These are phyloP conservation scores for Oscarella lobularis DNA, from an alignment of 37 sponge, comb jelly and placozoan genomes.

Conservation along the genomic window DNA sequence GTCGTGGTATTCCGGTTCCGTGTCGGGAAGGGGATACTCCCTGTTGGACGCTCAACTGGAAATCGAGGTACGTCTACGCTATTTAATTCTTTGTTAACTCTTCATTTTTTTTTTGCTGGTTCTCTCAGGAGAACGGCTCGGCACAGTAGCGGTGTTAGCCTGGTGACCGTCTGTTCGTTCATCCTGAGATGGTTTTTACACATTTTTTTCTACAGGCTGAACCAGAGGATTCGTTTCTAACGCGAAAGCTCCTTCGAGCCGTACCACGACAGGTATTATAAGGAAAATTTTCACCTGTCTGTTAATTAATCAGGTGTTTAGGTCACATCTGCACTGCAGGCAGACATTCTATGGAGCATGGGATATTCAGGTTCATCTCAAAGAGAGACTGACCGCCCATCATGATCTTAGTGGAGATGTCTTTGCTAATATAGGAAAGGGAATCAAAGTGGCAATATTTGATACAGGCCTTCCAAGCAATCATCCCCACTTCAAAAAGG, in stretches of 20 bases:
- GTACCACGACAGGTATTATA: not conserved
- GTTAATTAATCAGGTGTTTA: not conserved
- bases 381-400: too few relatives aligned
- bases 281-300: not conserved
- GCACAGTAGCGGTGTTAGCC: too few relatives aligned
- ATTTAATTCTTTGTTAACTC: too few relatives aligned
- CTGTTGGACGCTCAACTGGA: not conserved
- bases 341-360: constrained; percentile 78
- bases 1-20: not conserved
- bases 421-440: not conserved
- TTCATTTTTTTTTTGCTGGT: too few relatives aligned
- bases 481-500: constrained; percentile 86
- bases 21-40: not conserved
- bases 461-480: constrained; percentile 84
- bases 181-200: too few relatives aligned
- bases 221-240: not conserved
- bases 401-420: too few relatives aligned
- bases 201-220: too few relatives aligned
- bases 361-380: constrained; percentile 56
- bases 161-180: too few relatives aligned
- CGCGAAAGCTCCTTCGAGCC: not conserved
- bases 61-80: not conserved
- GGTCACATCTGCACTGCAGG: constrained; percentile 86
- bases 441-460: constrained; percentile 78
- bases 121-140: too few relatives aligned